phyloP scores from a whole-genome alignment of 2,888 invertebrate genomes.

The Pheosia gnoma region DNA sequence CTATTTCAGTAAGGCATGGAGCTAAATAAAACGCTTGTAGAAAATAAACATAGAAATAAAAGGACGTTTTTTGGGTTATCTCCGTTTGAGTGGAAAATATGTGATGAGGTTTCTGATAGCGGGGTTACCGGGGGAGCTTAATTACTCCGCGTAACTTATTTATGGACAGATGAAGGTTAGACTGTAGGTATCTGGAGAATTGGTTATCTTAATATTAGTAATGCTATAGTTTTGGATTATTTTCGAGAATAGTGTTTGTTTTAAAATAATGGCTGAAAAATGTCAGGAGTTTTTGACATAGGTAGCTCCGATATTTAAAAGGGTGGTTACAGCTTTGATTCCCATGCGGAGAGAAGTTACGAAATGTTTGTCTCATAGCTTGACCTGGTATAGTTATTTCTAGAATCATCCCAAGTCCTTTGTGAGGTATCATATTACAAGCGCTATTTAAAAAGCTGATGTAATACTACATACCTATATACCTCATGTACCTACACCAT shows the following conservation, averaged over 20 bases:
- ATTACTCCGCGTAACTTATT: neutral
- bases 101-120: neutral
- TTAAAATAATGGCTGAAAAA: neutral
- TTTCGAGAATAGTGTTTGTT: neutral
- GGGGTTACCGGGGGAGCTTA: neutral
- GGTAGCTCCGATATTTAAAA: too few species aligned
- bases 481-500: too few species aligned
- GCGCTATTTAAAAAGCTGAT: too few species aligned
- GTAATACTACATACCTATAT: too few species aligned
- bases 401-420: too few species aligned
- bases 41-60: conserved; percentile 7
- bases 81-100: conserved; percentile 4
- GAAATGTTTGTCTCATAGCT: too few species aligned
- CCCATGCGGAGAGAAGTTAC: too few species aligned
- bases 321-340: too few species aligned
- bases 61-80: conserved; percentile 4
- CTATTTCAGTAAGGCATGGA: neutral
- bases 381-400: too few species aligned
- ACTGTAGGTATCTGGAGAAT: conserved; percentile 8
- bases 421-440: too few species aligned
- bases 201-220: conserved; percentile 8
- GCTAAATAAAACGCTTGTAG: neutral
- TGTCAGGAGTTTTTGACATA: too few species aligned
- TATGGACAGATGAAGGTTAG: neutral
- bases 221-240: neutral